phyloP scores from a whole-genome alignment of 2,113 vertebrate genomes.

The Dasyprocta punctata region DNA sequence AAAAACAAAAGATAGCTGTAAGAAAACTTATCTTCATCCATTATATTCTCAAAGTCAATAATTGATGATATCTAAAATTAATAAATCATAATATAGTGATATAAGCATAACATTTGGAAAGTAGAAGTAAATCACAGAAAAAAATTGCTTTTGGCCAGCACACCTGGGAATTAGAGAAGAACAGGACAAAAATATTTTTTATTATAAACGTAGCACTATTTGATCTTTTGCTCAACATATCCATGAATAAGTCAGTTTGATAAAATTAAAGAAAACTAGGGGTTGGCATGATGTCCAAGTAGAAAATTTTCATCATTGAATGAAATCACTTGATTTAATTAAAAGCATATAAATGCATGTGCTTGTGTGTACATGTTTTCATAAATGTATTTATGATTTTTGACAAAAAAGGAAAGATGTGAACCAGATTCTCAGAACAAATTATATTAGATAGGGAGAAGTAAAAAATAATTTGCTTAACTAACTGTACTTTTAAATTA shows the following conservation, averaged over 20 bases:
- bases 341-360: neutral
- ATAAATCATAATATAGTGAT: neutral
- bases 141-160: neutral
- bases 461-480: neutral
- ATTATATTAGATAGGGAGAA: neutral
- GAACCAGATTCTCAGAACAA: neutral
- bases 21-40: neutral
- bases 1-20: neutral
- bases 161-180: neutral
- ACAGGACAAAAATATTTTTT: neutral
- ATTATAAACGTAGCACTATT: neutral
- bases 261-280: neutral
- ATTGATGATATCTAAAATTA: neutral
- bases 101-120: neutral
- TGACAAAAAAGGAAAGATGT: neutral
- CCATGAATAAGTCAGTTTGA: neutral
- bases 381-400: neutral
- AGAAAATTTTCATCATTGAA: neutral
- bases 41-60: neutral
- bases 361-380: neutral
- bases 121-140: neutral
- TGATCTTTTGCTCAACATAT: neutral
- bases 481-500: neutral
- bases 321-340: neutral
- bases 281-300: neutral